Base-by-base conservation (phyloP, 2,797 vertebrate species). In the Taenioides sp. region DNA sequence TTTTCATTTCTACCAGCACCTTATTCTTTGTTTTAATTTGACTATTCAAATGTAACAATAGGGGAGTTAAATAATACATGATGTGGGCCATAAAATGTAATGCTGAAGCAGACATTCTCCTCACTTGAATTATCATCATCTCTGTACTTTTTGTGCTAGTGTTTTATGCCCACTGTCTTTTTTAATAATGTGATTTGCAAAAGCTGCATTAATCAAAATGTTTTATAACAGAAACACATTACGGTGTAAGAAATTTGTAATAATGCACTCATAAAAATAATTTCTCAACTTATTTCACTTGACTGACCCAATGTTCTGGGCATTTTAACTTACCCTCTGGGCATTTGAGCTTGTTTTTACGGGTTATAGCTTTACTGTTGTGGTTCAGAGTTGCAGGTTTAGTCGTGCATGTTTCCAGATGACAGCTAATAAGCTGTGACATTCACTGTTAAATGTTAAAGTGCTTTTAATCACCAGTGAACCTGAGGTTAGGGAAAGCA, bases 31-130 rank as follows among this genome's bases (percentile, higher is more conserved):
- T 61, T 71, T 43, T 71, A 65, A 65, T 76, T 87, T 86, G 82
- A 84, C 67, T 55, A 55, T 59, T 59, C 23, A 59, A 59, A 59
- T 59, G 57, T 59, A 59, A 59, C 23, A 59, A 59, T 28, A 59
- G 25, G 5, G 12, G 25, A 16, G 57, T 27, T 16, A 59, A 90
- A 88, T 90, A 87, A 90, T 86, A 86, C 70, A 88, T 81, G 83
- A 85, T 84, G 80, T 80, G 75, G 78, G 84, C 80, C 80, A 80
- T 79, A 73, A 85, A 78, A 71, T 78, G 69, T 81, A 43, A 10
- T 89, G 89, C 86, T 86, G 86, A 88, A 83, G 82, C 65, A 83
- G 81, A 84, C 78, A 73, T 87, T 85, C 87, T 84, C 70, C 60
- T 57, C 60, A 73, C 69, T 78, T 83, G 78, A 87, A 87, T 88